Evolutionary conservation across 1,140 invertebrate species (phyloP).

Genomic region (Calephelis nemesis): DNA sequence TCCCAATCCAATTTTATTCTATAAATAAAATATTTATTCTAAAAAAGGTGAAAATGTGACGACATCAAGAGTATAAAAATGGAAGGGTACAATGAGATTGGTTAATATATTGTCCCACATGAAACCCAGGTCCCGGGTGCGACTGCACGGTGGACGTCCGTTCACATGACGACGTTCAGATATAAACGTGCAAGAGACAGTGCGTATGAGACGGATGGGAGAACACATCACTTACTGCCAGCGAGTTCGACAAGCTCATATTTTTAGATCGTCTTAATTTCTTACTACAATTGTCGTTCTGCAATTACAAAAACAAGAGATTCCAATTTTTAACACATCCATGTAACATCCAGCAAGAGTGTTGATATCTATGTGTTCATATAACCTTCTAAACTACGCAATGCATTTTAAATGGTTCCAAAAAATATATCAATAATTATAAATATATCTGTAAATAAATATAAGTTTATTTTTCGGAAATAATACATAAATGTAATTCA

Average conservation of each 20-base stretch:
- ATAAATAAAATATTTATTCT: too few species aligned
- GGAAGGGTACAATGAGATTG: not conserved
- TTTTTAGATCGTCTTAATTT: constrained; percentile 15
- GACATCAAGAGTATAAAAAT: constrained; percentile 12
- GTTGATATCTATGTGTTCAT: too few species aligned
- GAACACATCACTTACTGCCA: constrained; percentile 10
- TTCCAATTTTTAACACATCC: not conserved
- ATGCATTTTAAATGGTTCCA: too few species aligned
- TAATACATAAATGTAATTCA: too few species aligned
- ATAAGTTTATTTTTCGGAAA: too few species aligned
- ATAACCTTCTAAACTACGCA: too few species aligned
- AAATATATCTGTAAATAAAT: too few species aligned
- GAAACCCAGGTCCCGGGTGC: not conserved
- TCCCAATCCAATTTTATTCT: not conserved
- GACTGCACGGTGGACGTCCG: not conserved
- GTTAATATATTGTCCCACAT: not conserved
- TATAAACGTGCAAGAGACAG: constrained; percentile 7
- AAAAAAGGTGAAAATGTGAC: not conserved
- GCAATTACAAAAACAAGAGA: not conserved
- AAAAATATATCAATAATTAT: too few species aligned
- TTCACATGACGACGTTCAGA: constrained; percentile 12
- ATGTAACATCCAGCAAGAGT: too few species aligned
- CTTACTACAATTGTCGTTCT: constrained; percentile 14
- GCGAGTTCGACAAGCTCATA: constrained; percentile 6
- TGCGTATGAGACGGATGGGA: not conserved